Evolutionary conservation across 2,797 vertebrate species (phyloP).

Genomic region (Pseudochaenichthys georgianus): DNA sequence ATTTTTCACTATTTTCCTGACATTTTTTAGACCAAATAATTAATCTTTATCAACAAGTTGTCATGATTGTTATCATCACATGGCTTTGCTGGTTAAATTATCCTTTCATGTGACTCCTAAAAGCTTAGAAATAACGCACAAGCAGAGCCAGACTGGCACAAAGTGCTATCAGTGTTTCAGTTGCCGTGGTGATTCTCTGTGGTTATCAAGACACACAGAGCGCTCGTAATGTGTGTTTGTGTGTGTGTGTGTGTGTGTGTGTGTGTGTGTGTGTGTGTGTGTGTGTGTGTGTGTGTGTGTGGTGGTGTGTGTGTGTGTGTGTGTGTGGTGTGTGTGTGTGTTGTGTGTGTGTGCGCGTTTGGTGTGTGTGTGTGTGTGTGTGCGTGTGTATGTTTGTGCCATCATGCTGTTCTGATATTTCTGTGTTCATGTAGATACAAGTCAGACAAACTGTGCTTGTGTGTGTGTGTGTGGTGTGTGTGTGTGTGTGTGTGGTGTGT

Average conservation of each 20-base stretch:
- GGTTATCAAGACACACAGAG: slow-evolving; percentile 55
- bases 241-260: slow-evolving; percentile 38
- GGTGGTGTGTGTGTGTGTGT: background rate
- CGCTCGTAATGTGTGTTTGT: slow-evolving; percentile 32
- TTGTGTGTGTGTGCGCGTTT: background rate
- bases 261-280: slow-evolving; percentile 25
- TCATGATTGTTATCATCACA: background rate
- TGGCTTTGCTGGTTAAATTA: slow-evolving; percentile 9
- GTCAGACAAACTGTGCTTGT: slow-evolving; percentile 34
- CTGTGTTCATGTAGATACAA: too few relatives aligned
- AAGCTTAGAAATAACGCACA: slow-evolving; percentile 2
- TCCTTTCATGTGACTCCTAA: background rate
- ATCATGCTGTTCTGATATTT: background rate
- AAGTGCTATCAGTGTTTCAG: slow-evolving; percentile 72
- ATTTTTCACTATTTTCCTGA: too few relatives aligned
- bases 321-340: slow-evolving; percentile 43
- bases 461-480: background rate
- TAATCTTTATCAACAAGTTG: background rate
- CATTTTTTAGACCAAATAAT: too few relatives aligned
- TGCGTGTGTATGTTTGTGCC: slow-evolving; percentile 16
- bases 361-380: slow-evolving; percentile 46
- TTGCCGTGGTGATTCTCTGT: slow-evolving; percentile 84
- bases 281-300: slow-evolving; percentile 40
- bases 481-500: slow-evolving; percentile 7
- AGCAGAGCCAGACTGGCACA: slow-evolving; percentile 37